Percentiles rank a stretch among this genome's conserved stretches.
These are phyloP conservation scores for Phasianus colchicus DNA, from an alignment of 2,113 vertebrate genomes.

Conservation along the genomic window DNA sequence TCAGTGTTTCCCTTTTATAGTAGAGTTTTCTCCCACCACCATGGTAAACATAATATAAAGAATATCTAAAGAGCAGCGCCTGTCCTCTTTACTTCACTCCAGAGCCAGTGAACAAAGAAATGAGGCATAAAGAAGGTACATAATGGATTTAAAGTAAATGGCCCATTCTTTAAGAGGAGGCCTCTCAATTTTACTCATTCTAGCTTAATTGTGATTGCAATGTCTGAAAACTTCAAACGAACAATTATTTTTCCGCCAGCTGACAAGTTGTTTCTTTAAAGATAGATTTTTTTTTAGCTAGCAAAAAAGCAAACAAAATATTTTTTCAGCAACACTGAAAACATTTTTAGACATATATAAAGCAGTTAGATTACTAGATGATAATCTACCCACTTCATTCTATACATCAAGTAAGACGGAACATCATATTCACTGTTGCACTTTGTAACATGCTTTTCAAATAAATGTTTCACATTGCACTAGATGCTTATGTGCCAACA, in stretches of 20 bases:
- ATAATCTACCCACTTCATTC: not conserved
- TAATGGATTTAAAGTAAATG: slow-evolving; percentile 84
- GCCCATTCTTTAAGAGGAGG: slow-evolving; percentile 76
- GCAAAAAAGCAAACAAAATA: slow-evolving; percentile 13
- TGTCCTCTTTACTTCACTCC: slow-evolving; percentile 74
- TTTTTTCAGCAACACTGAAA: slow-evolving; percentile 12
- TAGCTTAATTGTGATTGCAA: slow-evolving; percentile 78
- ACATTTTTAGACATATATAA: not conserved
- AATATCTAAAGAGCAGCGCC: slow-evolving; percentile 70
- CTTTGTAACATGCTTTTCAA: slow-evolving; percentile 35
- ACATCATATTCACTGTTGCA: slow-evolving; percentile 38
- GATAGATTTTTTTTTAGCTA: not conserved
- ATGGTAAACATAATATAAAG: slow-evolving; percentile 61
- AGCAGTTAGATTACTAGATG: not conserved
- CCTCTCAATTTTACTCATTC: slow-evolving; percentile 71
- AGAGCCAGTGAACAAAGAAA: slow-evolving; percentile 81
- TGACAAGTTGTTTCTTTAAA: slow-evolving; percentile 64
- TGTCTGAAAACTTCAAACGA: slow-evolving; percentile 76
- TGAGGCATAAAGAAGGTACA: slow-evolving; percentile 81
- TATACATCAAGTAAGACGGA: not conserved
- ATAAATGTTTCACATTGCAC: slow-evolving; percentile 8
- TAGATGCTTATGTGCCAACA: slow-evolving; percentile 38
- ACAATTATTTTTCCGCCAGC: slow-evolving; percentile 71
- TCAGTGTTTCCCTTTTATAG: not conserved
- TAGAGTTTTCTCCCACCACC: slow-evolving; percentile 41